Base-by-base conservation (phyloP, 37 sponge, comb jelly and placozoan species). In the Agelas oroides region DNA sequence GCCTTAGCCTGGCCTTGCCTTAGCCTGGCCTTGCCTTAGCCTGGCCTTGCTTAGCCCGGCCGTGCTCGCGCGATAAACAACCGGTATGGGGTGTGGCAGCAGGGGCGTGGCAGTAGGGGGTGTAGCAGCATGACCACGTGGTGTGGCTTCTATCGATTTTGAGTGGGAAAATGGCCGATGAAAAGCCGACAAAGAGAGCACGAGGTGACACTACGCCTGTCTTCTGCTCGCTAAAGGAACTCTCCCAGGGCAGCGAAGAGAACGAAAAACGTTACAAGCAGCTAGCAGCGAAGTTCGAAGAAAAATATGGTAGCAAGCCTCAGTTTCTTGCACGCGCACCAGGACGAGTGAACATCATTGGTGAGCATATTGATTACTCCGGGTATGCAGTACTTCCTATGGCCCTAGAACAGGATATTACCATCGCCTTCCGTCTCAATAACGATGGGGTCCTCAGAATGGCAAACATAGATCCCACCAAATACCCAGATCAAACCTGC, bases 331-430 rank as follows among this genome's bases (percentile, higher is more conserved):
- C 90, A 63, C 71, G 99, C 27, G 97, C 99, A 3, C 99, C 99
- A 20, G 99, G 99, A 5, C 75, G 99, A 78, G 99, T 99, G 30
- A 99, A 99, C 82, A 82, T 99, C 73, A 99, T 99, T 17, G 99
- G 99, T 25, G 99, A 99, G 75, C 99, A 99, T 77, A 89, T 99
- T 27, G 99, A 99, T 85, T 99, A 99, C 85, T 94, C 83, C 32
- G 99, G 99, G 18, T 99, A 95, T 78, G 97, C 85, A 3, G 99
- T 99, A 30, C 89, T 99, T 6, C 99, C 99, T 27, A 99, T 97
- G 88, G 95, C 99, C 13, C 78, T 99, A 18, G 85, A 93, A 56
- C 95, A 97, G 65, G 95, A 96, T 60, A 70, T 97, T 21, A 78
- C 94, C 19, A 93, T 90, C 21, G 97, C 95, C 0, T 68, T 56